phyloP scores from a whole-genome alignment of 2,113 vertebrate species.

The Irena cyanogastra region DNA sequence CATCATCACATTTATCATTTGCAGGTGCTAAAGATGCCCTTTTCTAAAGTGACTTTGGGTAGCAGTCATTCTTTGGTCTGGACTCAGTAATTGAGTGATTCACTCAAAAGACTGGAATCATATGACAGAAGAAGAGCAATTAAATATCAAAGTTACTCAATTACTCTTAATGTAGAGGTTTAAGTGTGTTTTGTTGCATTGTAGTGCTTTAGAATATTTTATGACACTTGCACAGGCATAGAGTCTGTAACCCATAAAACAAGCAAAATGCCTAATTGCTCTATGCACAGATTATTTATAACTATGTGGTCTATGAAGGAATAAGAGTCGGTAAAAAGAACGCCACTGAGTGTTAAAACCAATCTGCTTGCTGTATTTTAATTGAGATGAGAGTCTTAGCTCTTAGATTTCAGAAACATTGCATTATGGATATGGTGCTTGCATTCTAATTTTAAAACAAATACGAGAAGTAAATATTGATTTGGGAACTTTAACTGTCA shows the following conservation, averaged over 20 bases:
- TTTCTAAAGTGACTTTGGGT: not conserved
- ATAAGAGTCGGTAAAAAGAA: conserved; percentile 51
- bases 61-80: not conserved
- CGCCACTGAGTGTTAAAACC: conserved; percentile 22
- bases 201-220: not conserved
- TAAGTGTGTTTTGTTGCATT: conserved; percentile 7
- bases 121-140: not conserved
- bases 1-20: not conserved
- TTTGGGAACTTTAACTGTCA: not conserved
- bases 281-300: conserved; percentile 55
- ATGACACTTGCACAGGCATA: not conserved
- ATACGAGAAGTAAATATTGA: not conserved
- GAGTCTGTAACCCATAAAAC: conserved; percentile 20
- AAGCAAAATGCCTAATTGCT: conserved; percentile 36
- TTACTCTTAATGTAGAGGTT: not conserved
- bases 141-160: not conserved
- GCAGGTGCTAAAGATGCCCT: not conserved
- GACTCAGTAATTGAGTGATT: not conserved
- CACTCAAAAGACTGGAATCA: not conserved
- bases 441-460: not conserved
- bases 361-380: conserved; percentile 49
- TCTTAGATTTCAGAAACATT: not conserved
- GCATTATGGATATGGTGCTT: not conserved
- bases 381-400: not conserved
- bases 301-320: conserved; percentile 26